Conservation (phyloP, 1,140 invertebrate species). For the Eulimnadia texana region DNA sequence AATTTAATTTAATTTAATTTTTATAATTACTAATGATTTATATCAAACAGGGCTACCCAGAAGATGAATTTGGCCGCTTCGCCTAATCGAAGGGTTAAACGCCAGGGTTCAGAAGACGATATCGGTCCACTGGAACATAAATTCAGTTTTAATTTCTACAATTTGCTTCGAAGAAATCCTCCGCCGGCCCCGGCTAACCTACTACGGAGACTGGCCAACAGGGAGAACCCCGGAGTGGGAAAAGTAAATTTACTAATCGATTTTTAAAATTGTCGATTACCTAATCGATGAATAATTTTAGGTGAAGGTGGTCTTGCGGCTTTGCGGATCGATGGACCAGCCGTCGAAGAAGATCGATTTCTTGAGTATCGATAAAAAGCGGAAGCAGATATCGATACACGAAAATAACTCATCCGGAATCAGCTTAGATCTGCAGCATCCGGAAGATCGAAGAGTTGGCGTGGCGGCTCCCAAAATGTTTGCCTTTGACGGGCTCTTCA, state of each 20-base stretch:
- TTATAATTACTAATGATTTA: background rate
- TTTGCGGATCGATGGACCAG: conserved; percentile 24
- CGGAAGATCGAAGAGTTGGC: conserved; percentile 50
- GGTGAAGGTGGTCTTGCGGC: conserved; percentile 81
- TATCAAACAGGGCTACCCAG: conserved; percentile 38
- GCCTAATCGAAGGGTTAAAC: conserved; percentile 35
- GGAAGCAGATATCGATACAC: conserved; percentile 77
- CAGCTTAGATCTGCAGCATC: conserved; percentile 27
- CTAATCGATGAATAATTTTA: conserved; percentile 25
- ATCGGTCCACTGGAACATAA: conserved; percentile 28
- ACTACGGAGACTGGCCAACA: conserved; percentile 54
- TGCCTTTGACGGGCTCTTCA: conserved; percentile 86
- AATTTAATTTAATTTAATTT: background rate
- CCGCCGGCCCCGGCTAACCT: conserved; percentile 67
- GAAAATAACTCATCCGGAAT: conserved; percentile 42
- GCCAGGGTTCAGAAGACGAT: conserved; percentile 35
- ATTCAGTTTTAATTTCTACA: conserved; percentile 44
- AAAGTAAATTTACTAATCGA: conserved; percentile 41
- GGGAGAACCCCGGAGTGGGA: conserved; percentile 67
- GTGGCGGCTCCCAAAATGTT: conserved; percentile 92
- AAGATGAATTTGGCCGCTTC: conserved; percentile 40
- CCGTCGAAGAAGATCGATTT: conserved; percentile 31
- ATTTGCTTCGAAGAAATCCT: conserved; percentile 49
- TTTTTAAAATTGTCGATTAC: background rate
- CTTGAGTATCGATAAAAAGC: conserved; percentile 70